Evolutionary conservation across 1,140 invertebrate species (phyloP), one percentile per base, ranked within the genome.

Genomic region (Hermatobates lingyangjiaoensis): DNA sequence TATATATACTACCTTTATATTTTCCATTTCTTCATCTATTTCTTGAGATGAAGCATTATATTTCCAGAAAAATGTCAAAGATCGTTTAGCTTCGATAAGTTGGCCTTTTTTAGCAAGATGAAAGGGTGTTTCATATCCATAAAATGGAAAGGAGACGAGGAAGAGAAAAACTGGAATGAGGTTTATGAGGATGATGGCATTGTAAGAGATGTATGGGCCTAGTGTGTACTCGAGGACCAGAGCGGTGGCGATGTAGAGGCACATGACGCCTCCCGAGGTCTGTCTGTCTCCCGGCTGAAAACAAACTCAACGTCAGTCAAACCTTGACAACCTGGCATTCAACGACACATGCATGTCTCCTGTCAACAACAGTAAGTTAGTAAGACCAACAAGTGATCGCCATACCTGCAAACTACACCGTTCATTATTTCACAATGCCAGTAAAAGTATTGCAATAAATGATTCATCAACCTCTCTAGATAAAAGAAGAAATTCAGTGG

Each of bases 1-100:
- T n/a, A n/a, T n/a, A n/a, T n/a, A n/a, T n/a, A n/a, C n/a, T 42
- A 42, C 39, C 39, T 42, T 42, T 7, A 42, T 42, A 42, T 42
- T 42, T 42, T 42, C 39, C 18, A 42, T 12, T 42, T 42, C 39
- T 42, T 42, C 18, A 20, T 42, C 39, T 5, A 42, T 42, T 18
- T 42, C 18, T 42, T 42, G 14, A 18, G 14, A 18, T 4, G 4
- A 5, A 20, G 39, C 14, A 42, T 42, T 20, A 5, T 10, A 18
- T 5, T 14, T 18, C 39, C 39, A 42, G 39, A 42, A 42, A 5
- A 5, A 18, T 5, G 14, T 42, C 14, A 42, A 18, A 4, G 21
- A 14, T 4, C 14, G 14, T 10, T 42, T 20, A 12, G 39, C 39
- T 18, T 42, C 5, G 7, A 4, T 20, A 4, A 10, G 5, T 42